phyloP scores from a whole-genome alignment of 2,888 invertebrate species.

The Rosalia funebris region DNA sequence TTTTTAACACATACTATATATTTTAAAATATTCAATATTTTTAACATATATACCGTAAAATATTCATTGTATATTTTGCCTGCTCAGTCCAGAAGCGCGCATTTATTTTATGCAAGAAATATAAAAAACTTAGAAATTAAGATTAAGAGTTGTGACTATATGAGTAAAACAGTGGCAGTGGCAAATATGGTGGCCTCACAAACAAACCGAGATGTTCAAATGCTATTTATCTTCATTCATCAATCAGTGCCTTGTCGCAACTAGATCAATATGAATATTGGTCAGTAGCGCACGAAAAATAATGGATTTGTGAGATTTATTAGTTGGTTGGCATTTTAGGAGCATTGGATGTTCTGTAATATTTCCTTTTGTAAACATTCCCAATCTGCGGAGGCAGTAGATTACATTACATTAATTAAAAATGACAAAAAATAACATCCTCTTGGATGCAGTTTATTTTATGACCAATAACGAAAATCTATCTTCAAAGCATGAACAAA shows the following conservation, averaged over 20 bases:
- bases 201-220: slow-evolving; percentile 4
- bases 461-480: no score
- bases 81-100: background rate
- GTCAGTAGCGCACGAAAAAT: slow-evolving; percentile 5
- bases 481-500: no score
- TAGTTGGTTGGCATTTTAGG: background rate
- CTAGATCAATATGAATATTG: slow-evolving; percentile 5
- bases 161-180: background rate
- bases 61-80: background rate
- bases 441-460: no score
- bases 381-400: no score
- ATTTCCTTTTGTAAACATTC: no score
- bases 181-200: background rate
- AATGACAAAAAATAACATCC: no score
- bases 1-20: no score
- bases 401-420: no score
- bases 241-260: background rate
- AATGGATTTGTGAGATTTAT: slow-evolving; percentile 8
- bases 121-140: background rate
- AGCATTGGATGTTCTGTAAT: no score
- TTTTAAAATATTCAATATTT: no score
- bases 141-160: background rate
- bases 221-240: slow-evolving; percentile 12
- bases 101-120: background rate
- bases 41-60: no score